Conservation (phyloP, 2,888 invertebrate species). For the Mythimna albipuncta region DNA sequence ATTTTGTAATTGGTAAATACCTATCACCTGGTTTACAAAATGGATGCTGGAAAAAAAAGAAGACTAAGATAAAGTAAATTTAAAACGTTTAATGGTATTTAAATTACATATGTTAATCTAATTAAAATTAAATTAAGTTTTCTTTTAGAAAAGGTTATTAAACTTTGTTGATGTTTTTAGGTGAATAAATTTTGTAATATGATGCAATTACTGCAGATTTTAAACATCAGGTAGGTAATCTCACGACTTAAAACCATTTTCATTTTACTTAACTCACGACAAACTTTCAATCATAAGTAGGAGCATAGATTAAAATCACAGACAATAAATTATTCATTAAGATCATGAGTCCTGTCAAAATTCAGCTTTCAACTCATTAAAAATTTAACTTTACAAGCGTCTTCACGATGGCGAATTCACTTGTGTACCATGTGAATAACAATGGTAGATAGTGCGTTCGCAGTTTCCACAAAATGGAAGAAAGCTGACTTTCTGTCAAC, state of each 20-base stretch:
- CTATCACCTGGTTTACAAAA: background rate
- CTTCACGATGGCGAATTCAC: conserved; percentile 39
- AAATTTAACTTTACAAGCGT: conserved; percentile 42
- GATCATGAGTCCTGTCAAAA: conserved; percentile 37
- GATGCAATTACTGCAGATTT: conserved; percentile 18
- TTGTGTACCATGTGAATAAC: conserved; percentile 64
- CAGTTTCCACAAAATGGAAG: conserved; percentile 75
- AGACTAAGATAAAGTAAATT: background rate
- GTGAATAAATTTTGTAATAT: conserved; percentile 15
- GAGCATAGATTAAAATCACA: conserved; percentile 21
- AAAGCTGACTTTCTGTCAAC: conserved; percentile 73
- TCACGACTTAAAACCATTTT: conserved; percentile 17
- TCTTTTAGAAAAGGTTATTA: conserved; percentile 2
- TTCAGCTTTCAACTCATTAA: conserved; percentile 50
- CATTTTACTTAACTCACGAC: conserved; percentile 25
- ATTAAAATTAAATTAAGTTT: conserved; percentile 18
- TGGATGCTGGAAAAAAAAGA: background rate
- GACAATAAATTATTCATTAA: conserved; percentile 24
- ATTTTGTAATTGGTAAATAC: background rate
- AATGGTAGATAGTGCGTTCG: conserved; percentile 55
- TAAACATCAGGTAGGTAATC: background rate
- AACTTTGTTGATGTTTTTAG: conserved; percentile 4
- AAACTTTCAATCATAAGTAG: background rate
- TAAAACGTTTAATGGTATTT: background rate
- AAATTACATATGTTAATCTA: conserved; percentile 7